Percentiles rank a stretch among this genome's conserved stretches.
Conservation (phyloP, 2,888 invertebrate species). For the Erebia palarica region DNA sequence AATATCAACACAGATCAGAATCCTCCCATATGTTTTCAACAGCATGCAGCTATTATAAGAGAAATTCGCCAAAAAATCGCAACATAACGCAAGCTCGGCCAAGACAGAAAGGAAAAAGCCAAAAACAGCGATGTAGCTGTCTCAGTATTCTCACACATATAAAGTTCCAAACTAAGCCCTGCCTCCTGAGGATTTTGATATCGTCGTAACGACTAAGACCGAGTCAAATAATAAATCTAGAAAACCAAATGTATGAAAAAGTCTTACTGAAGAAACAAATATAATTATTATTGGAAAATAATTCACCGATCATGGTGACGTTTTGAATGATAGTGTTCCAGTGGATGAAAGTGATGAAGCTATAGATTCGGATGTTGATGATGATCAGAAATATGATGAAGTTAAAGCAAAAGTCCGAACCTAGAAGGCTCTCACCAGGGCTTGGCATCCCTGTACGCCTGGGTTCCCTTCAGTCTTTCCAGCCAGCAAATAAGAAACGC, state of each 20-base stretch:
- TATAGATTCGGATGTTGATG: slow-evolving; percentile 45
- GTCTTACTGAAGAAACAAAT: slow-evolving; percentile 44
- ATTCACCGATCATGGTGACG: slow-evolving; percentile 40
- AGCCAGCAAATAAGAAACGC: slow-evolving; percentile 82
- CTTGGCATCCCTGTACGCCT: slow-evolving; percentile 82
- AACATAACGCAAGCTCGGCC: slow-evolving; percentile 75
- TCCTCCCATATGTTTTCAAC: slow-evolving; percentile 34
- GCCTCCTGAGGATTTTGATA: slow-evolving; percentile 74
- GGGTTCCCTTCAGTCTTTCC: slow-evolving; percentile 81
- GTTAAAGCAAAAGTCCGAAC: slow-evolving; percentile 79
- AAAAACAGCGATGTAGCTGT: slow-evolving; percentile 68
- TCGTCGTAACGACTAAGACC: slow-evolving; percentile 46
- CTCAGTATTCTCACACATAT: slow-evolving; percentile 49
- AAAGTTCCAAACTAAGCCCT: slow-evolving; percentile 70
- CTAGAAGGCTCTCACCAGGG: slow-evolving; percentile 83
- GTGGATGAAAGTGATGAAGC: slow-evolving; percentile 47
- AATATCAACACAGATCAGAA: slow-evolving; percentile 34
- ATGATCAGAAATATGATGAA: slow-evolving; percentile 60
- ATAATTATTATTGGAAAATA: slow-evolving; percentile 40
- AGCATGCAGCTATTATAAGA: slow-evolving; percentile 68
- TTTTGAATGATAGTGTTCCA: slow-evolving; percentile 40
- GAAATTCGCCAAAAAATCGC: slow-evolving; percentile 55
- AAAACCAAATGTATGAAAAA: slow-evolving; percentile 45
- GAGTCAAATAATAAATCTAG: slow-evolving; percentile 43
- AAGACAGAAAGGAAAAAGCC: slow-evolving; percentile 73